Base-by-base conservation (phyloP, 2,113 vertebrate species). In the Echinops telfairi region DNA sequence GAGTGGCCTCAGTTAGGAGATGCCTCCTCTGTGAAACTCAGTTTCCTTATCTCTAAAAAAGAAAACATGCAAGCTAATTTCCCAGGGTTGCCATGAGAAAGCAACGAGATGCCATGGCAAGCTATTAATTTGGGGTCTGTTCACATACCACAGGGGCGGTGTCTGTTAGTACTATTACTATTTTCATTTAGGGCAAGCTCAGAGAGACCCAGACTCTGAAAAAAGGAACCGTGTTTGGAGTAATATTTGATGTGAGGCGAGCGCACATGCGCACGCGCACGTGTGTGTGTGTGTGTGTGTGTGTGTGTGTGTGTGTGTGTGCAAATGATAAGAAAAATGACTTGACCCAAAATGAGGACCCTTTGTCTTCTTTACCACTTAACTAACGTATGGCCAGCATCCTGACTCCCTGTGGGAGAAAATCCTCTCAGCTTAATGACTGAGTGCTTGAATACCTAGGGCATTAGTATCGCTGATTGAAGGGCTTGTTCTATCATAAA, bases 401-500 rank as follows among this genome's bases (percentile, higher is more conserved):
- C 40, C 70, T 92, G 70, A 92, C 88, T 90, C 86, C 60, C 81
- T 84, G 82, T 29, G 4, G 11, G 33, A 86, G 70, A 90, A 89
- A 93, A 90, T 90, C 2, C 2, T 92, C 47, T 88, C 80, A 40
- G 6, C 90, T 92, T 86, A 92, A 90, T 93, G 89, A 86, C 40
- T 85, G 68, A 92, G 70, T 82, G 62, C 40, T 38, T 47, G 86
- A 19, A 83, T 94, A 92, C 80, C 83, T 83, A 88, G 33, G 64
- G 27, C 6, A 0, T 92, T 95, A 86, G 66, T 82, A 79, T 86
- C 86, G 83, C 77, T 92, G 83, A 93, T 81, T 92, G 76, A 96
- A 96, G 92, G 33, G 43, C 86, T 92, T 90, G 58, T 93, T 80
- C 80, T 90, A 89, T 93, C 73, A 85, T 77, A 94, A 94, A 91